These are phyloP conservation scores for Prolemur simus DNA, from an alignment of 2,113 vertebrate genomes.

Conservation along the genomic window DNA sequence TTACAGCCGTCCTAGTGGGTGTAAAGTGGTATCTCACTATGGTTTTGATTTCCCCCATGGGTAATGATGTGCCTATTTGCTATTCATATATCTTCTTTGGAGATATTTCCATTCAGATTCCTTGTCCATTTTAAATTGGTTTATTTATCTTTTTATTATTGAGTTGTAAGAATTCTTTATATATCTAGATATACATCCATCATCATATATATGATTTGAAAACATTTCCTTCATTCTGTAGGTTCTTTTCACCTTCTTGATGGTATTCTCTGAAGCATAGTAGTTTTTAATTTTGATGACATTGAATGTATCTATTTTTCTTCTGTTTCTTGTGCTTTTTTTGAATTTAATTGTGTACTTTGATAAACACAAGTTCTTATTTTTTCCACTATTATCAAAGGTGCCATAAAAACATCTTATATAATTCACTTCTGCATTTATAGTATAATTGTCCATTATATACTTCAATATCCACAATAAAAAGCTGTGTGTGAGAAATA, in stretches of 20 bases:
- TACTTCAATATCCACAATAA: neutral
- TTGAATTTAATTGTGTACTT: neutral
- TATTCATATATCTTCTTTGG: neutral
- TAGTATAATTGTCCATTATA: neutral
- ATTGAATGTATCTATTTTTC: neutral
- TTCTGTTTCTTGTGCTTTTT: neutral
- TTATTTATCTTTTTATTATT: neutral
- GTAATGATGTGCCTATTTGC: neutral
- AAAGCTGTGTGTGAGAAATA: neutral
- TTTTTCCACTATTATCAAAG: neutral
- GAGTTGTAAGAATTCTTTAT: neutral
- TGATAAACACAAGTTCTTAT: neutral
- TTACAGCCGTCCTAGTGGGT: neutral
- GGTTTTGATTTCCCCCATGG: neutral
- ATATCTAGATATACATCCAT: neutral
- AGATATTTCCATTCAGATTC: neutral
- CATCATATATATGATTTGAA: neutral
- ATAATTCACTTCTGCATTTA: neutral
- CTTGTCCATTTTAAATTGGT: neutral
- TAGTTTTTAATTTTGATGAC: neutral
- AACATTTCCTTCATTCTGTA: neutral
- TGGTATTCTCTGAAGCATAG: neutral
- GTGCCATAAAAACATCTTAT: neutral
- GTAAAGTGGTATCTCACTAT: neutral
- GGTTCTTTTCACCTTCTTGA: neutral